Evolutionary conservation across 1,140 invertebrate genomes (phyloP).

Genomic region (Pogonus chalceus): DNA sequence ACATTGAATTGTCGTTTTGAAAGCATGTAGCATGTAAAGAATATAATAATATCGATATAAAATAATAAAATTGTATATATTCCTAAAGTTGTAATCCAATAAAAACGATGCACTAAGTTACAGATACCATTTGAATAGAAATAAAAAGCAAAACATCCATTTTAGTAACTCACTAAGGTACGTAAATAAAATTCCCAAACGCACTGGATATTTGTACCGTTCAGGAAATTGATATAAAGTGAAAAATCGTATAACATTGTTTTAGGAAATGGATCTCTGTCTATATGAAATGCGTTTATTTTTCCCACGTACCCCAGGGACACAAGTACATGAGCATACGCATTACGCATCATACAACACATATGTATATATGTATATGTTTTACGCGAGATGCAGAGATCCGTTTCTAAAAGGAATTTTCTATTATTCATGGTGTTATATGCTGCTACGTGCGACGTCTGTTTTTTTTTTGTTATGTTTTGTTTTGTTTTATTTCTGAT

Average conservation of each 20-base stretch:
- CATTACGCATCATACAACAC: background rate
- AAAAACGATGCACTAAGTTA: too few relatives aligned
- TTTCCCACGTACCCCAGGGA: background rate
- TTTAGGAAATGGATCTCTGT: slow-evolving; percentile 18
- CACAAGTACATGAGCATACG: background rate
- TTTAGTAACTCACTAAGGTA: background rate
- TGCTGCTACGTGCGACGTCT: too few relatives aligned
- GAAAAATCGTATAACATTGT: slow-evolving; percentile 17
- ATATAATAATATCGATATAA: too few relatives aligned
- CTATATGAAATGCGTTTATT: slow-evolving; percentile 7
- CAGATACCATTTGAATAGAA: background rate
- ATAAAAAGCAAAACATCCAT: background rate
- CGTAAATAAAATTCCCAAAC: background rate
- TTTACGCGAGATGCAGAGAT: background rate
- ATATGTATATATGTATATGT: background rate
- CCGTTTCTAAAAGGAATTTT: slow-evolving; percentile 16
- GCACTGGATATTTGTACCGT: background rate
- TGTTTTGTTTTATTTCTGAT: too few relatives aligned
- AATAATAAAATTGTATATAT: too few relatives aligned
- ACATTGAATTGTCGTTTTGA: too few relatives aligned
- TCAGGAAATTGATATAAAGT: slow-evolving; percentile 17
- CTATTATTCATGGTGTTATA: slow-evolving; percentile 17
- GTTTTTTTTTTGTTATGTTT: too few relatives aligned
- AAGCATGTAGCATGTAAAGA: too few relatives aligned
- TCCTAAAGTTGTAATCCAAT: too few relatives aligned